Conservation (phyloP, 2,113 vertebrate species). For the Percina caprodes region DNA sequence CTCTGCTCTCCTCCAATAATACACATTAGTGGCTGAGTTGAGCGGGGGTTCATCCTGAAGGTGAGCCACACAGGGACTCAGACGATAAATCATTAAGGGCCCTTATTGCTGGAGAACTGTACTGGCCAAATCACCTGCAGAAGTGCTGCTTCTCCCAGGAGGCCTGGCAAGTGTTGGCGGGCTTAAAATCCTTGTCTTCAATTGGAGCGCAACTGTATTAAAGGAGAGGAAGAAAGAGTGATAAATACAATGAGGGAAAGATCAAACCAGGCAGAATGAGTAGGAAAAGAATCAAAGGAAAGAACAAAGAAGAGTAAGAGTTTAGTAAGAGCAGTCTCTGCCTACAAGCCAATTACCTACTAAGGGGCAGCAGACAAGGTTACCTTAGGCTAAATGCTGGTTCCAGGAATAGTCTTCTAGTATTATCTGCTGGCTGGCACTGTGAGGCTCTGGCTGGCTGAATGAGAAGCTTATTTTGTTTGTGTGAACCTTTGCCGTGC, state of each 20-base stretch:
- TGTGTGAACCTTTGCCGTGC: slow-evolving; percentile 51
- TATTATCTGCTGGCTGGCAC: slow-evolving; percentile 50
- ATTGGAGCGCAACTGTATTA: slow-evolving; percentile 17
- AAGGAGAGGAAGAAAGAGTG: background rate
- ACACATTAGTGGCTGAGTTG: slow-evolving; percentile 17
- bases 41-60: slow-evolving; percentile 52
- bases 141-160: slow-evolving; percentile 45
- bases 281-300: slow-evolving; percentile 23
- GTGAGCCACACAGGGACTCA: slow-evolving; percentile 52
- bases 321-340: slow-evolving; percentile 29
- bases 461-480: slow-evolving; percentile 56
- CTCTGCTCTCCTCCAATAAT: slow-evolving; percentile 34
- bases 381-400: slow-evolving; percentile 61
- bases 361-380: slow-evolving; percentile 44
- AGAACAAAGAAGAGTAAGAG: slow-evolving; percentile 44
- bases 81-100: slow-evolving; percentile 58
- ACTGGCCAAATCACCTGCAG: slow-evolving; percentile 56
- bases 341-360: slow-evolving; percentile 60
- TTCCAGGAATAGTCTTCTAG: slow-evolving; percentile 60
- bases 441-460: slow-evolving; percentile 23
- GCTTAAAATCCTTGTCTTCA: slow-evolving; percentile 52
- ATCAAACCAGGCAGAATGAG: slow-evolving; percentile 25
- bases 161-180: slow-evolving; percentile 26
- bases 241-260: background rate
- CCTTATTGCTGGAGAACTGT: slow-evolving; percentile 32